Base-by-base conservation (phyloP, 2,113 vertebrate genomes). In the Eublepharis macularius region DNA sequence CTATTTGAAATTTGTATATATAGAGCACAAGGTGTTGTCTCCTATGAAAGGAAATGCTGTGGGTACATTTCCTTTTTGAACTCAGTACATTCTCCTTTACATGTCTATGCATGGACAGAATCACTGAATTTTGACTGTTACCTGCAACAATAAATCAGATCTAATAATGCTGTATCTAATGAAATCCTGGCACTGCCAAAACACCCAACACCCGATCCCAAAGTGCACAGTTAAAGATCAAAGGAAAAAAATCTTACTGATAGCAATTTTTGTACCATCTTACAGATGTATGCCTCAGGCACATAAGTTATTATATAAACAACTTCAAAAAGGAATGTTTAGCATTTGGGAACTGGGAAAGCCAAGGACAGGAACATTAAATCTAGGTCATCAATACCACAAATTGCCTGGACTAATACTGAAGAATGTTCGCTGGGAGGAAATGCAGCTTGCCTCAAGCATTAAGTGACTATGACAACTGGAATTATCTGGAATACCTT, bases 361-460 rank as follows among this genome's bases (percentile, higher is more conserved):
- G 70, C 82, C 80, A 63, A 66, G 76, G 89, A 45, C 41, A 84
- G 75, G 90, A 92, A 93, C 84, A 85, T 70, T 81, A 65, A 24
- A 70, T 86, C 84, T 84, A 93, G 43, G 77, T 65, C 45, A 69
- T 65, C 43, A 91, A 36, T 29, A 65, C 43, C 72, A 91, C 66
- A 94, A 92, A 92, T 82, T 32, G 29, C 32, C 39, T 74, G 17
- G 29, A 65, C 34, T 8, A 82, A 75, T 45, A 2, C 24, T 45
- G 29, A 83, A 74, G 70, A 83, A 74, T 74, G 51, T 83, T 74
- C 39, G 6, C 70, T 45, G 19, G 57, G 51, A 14, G 75, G 39
- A 82, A 81, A 63, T 45, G 29, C 92, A 90, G 86, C 72, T 92
- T 82, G 77, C 89, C 81, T 94, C 87, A 85, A 91, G 81, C 32